Evolutionary conservation across 2,113 vertebrate species (phyloP).

Genomic region (Serranochromis macrocephalus): DNA sequence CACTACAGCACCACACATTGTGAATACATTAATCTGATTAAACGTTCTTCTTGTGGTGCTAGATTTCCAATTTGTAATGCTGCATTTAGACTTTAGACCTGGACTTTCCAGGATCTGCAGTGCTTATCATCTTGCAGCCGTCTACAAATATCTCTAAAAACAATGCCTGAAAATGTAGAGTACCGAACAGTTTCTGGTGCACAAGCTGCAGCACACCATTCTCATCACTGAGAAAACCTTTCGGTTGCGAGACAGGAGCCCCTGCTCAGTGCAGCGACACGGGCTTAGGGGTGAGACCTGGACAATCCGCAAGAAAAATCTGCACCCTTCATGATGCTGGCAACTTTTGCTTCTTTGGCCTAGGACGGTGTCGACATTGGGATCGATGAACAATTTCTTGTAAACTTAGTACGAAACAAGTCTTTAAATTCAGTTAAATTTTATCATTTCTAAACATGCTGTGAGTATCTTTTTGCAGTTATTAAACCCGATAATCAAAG

Average conservation of each 20-base stretch:
- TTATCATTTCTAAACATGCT: not conserved
- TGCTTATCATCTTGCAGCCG: not conserved
- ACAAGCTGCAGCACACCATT: not conserved
- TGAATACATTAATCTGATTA: not conserved
- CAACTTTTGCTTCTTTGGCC: not conserved
- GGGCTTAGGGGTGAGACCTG: not conserved
- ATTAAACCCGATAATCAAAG: not conserved
- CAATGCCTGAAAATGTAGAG: not conserved
- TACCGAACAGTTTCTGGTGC: not conserved
- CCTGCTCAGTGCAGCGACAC: not conserved
- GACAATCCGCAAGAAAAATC: rapidly evolving
- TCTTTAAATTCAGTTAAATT: not conserved
- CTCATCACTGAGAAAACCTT: not conserved
- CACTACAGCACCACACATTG: not conserved
- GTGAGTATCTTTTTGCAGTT: not conserved
- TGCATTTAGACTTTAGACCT: not conserved
- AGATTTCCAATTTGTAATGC: rapidly evolving
- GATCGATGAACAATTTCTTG: not conserved
- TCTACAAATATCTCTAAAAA: not conserved
- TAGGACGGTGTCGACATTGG: rapidly evolving
- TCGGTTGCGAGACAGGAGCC: rapidly evolving
- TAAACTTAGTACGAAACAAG: not conserved
- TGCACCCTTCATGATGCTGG: not conserved
- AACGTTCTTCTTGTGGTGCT: not conserved
- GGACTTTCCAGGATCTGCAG: not conserved